A percentile compares a stretch with the other conserved stretches of the same genome.
Evolutionary conservation across 2,113 vertebrate genomes (phyloP).

Genomic region (Phalacrocorax carbo): DNA sequence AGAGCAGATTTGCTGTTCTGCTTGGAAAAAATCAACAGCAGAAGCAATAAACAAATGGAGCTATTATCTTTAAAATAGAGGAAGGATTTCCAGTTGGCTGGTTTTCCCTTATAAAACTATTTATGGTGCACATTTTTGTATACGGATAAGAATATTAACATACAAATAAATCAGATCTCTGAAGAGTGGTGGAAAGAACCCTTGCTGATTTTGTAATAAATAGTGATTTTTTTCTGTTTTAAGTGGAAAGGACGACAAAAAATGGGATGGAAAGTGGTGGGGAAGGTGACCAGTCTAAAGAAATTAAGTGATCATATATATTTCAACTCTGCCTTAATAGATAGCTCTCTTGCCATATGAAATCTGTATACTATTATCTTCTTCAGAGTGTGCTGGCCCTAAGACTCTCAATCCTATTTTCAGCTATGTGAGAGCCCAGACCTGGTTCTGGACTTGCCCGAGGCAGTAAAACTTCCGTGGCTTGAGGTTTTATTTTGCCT

Average conservation of each 20-base stretch:
- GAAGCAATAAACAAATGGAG: slow-evolving; percentile 57
- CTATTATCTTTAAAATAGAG: slow-evolving; percentile 70
- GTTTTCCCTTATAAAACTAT: slow-evolving; percentile 58
- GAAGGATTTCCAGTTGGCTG: slow-evolving; percentile 72
- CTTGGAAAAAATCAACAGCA: slow-evolving; percentile 61
- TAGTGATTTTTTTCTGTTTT: neutral
- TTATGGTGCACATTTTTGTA: slow-evolving; percentile 48
- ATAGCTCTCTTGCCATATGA: neutral
- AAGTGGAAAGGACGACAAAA: neutral
- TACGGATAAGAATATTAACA: slow-evolving; percentile 6
- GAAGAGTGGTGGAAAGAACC: neutral
- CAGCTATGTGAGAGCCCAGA: neutral
- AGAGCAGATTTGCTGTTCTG: slow-evolving; percentile 53
- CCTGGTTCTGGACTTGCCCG: neutral
- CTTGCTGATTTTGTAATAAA: neutral
- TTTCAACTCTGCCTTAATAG: neutral
- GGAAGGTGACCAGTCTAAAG: neutral
- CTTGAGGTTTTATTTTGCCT: neutral
- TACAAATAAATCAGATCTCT: slow-evolving; percentile 45
- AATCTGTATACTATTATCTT: neutral
- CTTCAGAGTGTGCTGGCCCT: neutral
- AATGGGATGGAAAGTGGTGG: neutral
- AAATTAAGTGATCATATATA: neutral
- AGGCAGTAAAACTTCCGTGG: neutral
- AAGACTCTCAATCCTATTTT: neutral